A percentile compares a stretch with the other conserved stretches of the same genome.
Conservation (phyloP, 2,113 vertebrate genomes). For the Xiphophorus maculatus region DNA sequence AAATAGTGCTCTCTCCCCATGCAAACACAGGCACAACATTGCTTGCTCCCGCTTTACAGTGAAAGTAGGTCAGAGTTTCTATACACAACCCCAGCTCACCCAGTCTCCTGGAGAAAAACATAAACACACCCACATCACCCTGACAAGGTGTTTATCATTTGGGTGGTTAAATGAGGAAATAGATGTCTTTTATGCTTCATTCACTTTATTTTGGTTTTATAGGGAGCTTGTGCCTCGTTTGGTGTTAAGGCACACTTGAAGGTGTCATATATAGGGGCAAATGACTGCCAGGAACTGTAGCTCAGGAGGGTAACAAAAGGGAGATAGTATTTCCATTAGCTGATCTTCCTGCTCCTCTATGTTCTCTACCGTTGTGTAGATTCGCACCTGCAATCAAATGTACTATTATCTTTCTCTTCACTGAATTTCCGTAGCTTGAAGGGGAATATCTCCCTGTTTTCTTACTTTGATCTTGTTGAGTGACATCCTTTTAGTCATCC, state of each 20-base stretch:
- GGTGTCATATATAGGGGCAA: background rate
- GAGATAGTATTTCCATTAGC: constrained; percentile 17
- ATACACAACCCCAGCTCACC: constrained; percentile 3
- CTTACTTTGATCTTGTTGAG: constrained; percentile 42
- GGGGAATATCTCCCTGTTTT: background rate
- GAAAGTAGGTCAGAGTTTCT: constrained; percentile 64
- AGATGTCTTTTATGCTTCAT: background rate
- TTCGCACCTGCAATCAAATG: constrained; percentile 28
- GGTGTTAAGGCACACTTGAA: background rate
- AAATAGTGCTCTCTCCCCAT: constrained; percentile 46
- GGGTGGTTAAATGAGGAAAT: background rate
- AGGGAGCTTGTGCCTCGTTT: background rate
- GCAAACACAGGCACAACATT: constrained; percentile 1
- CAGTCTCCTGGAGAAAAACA: constrained; percentile 9
- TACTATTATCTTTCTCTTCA: background rate
- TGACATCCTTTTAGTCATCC: constrained; percentile 15
- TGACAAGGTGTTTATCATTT: background rate
- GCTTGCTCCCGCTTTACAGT: constrained; percentile 29
- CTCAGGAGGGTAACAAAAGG: constrained; percentile 13
- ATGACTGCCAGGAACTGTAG: background rate
- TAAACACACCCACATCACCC: constrained; percentile 3
- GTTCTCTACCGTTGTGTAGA: constrained; percentile 5
- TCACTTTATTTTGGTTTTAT: constrained; percentile 6
- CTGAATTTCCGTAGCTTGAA: background rate
- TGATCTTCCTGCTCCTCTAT: background rate